Evolutionary conservation across 2,113 vertebrate genomes (phyloP).

Genomic region (Caranx ignobilis): DNA sequence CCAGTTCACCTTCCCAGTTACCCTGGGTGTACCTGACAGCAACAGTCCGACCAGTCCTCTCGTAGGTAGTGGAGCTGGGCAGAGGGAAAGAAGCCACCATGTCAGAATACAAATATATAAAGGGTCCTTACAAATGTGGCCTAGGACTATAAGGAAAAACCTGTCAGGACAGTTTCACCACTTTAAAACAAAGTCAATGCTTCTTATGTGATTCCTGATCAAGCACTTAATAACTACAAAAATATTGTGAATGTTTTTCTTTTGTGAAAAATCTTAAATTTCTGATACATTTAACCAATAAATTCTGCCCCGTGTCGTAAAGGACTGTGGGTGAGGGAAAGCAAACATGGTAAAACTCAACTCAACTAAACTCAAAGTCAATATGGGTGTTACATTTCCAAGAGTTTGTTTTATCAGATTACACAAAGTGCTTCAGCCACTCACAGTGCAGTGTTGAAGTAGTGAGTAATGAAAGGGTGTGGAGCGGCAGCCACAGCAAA

Average conservation of each 20-base stretch:
- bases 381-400: background rate
- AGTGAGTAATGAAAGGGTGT: conserved; percentile 87
- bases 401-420: background rate
- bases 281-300: background rate
- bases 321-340: background rate
- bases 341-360: background rate
- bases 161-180: background rate
- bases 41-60: conserved; percentile 81
- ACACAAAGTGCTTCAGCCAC: conserved; percentile 36
- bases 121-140: background rate
- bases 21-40: conserved; percentile 95
- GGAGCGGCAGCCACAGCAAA: conserved; percentile 94
- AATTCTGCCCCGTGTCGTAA: background rate
- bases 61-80: conserved; percentile 90
- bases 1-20: conserved; percentile 94
- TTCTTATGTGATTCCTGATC: background rate
- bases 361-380: background rate
- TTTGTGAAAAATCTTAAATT: background rate
- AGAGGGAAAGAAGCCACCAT: background rate
- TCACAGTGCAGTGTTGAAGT: conserved; percentile 86
- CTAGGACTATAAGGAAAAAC: background rate
- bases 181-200: background rate
- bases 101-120: too few species aligned
- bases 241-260: background rate
- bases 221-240: background rate